These are phyloP conservation scores for Drosophila pseudotalamancana DNA, from an alignment of 2,888 invertebrate genomes.

Conservation along the genomic window DNA sequence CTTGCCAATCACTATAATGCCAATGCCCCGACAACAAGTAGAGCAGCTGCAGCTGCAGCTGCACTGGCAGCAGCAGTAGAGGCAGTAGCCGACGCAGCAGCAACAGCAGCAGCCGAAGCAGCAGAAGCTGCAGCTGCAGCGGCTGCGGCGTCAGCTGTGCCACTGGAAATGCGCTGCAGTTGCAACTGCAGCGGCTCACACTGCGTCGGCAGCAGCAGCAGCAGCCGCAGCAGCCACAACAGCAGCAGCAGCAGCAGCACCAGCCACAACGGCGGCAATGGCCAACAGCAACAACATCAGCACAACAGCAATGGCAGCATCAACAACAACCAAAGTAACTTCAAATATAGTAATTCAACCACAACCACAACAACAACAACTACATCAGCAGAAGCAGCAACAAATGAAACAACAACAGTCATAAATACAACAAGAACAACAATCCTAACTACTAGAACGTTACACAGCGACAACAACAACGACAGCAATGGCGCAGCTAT, in stretches of 20 bases:
- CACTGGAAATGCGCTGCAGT: constrained; percentile 11
- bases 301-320: constrained; percentile 24
- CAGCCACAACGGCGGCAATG: constrained; percentile 18
- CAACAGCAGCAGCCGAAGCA: constrained; percentile 13
- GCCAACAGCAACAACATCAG: constrained; percentile 27
- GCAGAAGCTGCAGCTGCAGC: constrained; percentile 12
- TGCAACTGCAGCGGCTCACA: constrained; percentile 25
- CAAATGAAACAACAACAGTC: constrained; percentile 5
- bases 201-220: constrained; percentile 16
- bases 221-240: constrained; percentile 2
- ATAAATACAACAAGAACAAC: constrained; percentile 4
- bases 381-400: constrained; percentile 5
- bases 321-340: constrained; percentile 25
- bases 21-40: constrained; percentile 45
- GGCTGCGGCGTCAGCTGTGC: constrained; percentile 13
- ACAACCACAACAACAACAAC: constrained; percentile 3
- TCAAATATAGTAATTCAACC: constrained; percentile 24
- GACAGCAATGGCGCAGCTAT: background rate
- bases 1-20: constrained; percentile 64
- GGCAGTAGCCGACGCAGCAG: constrained; percentile 10
- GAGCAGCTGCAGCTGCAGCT: constrained; percentile 16
- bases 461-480: constrained; percentile 2
- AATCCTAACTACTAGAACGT: background rate
- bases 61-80: constrained; percentile 13
- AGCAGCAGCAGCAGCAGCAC: constrained; percentile 17